Conservation (phyloP, 2,797 vertebrate species). For the Tympanoctomys barrerae region DNA sequence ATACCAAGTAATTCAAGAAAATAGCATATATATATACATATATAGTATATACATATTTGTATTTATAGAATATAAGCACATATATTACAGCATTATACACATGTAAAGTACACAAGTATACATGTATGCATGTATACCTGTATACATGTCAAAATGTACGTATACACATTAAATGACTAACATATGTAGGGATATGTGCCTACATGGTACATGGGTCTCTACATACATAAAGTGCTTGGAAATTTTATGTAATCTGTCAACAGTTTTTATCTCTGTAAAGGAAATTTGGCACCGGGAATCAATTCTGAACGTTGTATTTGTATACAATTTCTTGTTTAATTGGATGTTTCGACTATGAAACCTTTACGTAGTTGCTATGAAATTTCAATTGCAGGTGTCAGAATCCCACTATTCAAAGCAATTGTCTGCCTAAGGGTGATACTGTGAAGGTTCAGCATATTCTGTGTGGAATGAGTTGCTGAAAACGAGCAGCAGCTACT, state of each 20-base stretch:
- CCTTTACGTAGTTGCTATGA: not conserved
- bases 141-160: not conserved
- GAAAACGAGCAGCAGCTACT: conserved; percentile 42
- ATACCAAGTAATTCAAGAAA: not conserved
- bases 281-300: not conserved
- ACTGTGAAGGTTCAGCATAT: conserved; percentile 22
- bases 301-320: not conserved
- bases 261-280: not conserved
- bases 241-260: not conserved
- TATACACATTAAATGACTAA: not conserved
- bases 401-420: conserved; percentile 34
- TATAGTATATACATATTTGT: not conserved
- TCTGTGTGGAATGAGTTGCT: not conserved
- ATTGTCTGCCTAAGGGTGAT: conserved; percentile 19
- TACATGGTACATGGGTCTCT: not conserved
- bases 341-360: not conserved
- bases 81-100: too few relatives aligned
- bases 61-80: not conserved
- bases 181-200: not conserved
- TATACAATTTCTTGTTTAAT: conserved; percentile 44
- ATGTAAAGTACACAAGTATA: not conserved
- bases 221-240: not conserved
- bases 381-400: conserved; percentile 17
- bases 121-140: not conserved
- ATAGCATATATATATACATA: not conserved